Conservation (phyloP, 2,888 invertebrate species). For the Sminthurinus aureus region DNA sequence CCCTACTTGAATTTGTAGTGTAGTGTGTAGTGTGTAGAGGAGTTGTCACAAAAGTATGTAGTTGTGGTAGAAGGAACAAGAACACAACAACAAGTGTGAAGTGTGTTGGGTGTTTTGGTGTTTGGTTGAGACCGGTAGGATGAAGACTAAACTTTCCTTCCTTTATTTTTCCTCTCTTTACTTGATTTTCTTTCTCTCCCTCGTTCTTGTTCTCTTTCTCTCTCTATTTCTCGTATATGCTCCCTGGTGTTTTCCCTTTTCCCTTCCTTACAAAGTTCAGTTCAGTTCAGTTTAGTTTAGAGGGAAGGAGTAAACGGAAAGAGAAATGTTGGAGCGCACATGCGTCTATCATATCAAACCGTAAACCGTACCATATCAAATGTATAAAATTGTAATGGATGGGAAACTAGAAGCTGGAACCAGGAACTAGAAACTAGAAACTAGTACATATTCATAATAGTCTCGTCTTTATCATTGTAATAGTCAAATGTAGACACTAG, state of each 20-base stretch:
- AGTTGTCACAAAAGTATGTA: not conserved
- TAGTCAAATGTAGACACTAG: not conserved
- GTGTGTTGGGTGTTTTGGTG: no score
- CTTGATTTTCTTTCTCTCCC: not conserved
- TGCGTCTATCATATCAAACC: not conserved
- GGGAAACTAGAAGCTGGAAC: not conserved
- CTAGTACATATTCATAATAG: not conserved
- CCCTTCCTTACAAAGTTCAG: not conserved
- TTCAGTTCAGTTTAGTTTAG: no score
- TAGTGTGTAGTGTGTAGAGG: no score
- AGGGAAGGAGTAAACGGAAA: not conserved
- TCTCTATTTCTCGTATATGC: no score
- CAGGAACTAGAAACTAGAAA: not conserved
- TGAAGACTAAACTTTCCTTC: not conserved
- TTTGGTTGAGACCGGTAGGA: not conserved
- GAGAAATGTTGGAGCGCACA: not conserved
- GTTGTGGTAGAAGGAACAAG: not conserved
- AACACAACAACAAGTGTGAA: not conserved
- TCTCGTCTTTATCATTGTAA: not conserved
- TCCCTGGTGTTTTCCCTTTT: no score
- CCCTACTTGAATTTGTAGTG: no score
- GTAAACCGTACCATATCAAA: no score
- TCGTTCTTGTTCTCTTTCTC: no score
- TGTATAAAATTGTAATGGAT: slow-evolving; percentile 10
- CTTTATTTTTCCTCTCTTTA: not conserved